A percentile compares a stretch with the other conserved stretches of the same genome.
These are phyloP conservation scores for Thalpophila matura DNA, from an alignment of 2,888 invertebrate species.

Conservation along the genomic window DNA sequence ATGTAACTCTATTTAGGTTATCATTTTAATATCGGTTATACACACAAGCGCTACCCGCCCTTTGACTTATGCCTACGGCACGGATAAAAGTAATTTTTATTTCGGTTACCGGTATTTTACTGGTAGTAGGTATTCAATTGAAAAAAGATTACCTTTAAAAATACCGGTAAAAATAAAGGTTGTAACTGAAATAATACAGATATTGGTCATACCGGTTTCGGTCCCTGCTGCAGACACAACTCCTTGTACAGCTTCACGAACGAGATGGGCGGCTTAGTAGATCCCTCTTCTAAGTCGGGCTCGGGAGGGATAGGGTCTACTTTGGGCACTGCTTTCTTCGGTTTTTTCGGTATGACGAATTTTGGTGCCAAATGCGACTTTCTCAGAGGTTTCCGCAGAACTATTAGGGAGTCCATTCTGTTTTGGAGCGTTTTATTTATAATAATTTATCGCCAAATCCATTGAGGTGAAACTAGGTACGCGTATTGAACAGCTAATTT, in stretches of 20 bases:
- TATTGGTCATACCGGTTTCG: no score
- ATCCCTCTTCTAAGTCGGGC: no score
- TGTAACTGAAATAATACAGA: no score
- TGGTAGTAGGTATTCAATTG: no score
- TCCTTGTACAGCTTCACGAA: slow-evolving; percentile 68
- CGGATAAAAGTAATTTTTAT: no score
- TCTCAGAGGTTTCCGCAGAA: slow-evolving; percentile 52
- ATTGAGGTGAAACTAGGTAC: not conserved
- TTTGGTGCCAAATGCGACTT: slow-evolving; percentile 5
- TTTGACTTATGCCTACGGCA: no score
- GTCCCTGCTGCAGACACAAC: slow-evolving; percentile 37
- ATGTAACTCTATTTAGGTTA: no score
- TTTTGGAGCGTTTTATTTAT: not conserved
- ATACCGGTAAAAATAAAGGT: no score
- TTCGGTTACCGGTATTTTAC: no score
- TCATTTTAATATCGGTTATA: no score
- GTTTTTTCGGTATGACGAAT: slow-evolving; percentile 14
- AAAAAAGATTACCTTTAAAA: no score
- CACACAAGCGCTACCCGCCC: no score
- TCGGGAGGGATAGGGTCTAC: not conserved
- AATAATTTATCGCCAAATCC: not conserved
- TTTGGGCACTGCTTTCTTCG: slow-evolving; percentile 5
- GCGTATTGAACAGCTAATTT: slow-evolving; percentile 29
- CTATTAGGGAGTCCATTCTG: slow-evolving; percentile 64
- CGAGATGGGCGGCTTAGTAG: slow-evolving; percentile 47